Base-by-base conservation (phyloP, 2,888 invertebrate species). In the Drosophila atroscutellata region DNA sequence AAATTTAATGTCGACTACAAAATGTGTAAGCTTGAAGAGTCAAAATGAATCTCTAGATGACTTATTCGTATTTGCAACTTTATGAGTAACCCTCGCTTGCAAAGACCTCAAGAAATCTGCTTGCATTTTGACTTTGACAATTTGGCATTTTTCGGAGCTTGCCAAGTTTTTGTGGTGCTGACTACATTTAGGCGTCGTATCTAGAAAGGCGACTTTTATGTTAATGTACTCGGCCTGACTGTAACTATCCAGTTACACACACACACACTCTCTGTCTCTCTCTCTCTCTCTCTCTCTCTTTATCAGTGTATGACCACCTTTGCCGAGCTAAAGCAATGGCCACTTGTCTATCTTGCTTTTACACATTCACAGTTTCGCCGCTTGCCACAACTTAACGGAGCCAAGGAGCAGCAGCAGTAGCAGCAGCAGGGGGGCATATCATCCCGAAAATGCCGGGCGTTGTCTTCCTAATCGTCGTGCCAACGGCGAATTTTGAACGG, bases 391-490 rank as follows among this genome's bases (percentile, higher is more conserved):
- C 57, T 52, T 26, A 28, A 47, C 28, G 39, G 24, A 54, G 28
- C 20, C 8, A 18, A 20, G n/a, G 32, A n/a, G 37, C 24, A 34
- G 9, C 28, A 36, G 11, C 39, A 52, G 11, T n/a, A 52, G 26
- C 26, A 26, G 26, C 26, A 26, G 26, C n/a, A 13, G 32, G 18
- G n/a, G 5, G 24, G 24, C 34, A 34, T 24, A 54, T 30, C 47
- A 39, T 39, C 42, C 32, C 50, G 55, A 89, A 89, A 74, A 95
- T 95, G 95, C 94, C 95, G 61, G 95, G 96, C 77, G 96, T 96
- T 8, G 94, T 96, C 72, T 96, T 96, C 89, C 91, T 96, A 65
- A 94, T 96, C 70, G 95, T 95, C 86, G 95, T 96, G 81, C 96
- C 96, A 11, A 95, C 96, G 69, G 94, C 95, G 63, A 95, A 94